Evolutionary conservation across 2,888 invertebrate genomes (phyloP), one percentile per base, ranked within the genome.

Genomic region (Ganaspis brasiliensis): DNA sequence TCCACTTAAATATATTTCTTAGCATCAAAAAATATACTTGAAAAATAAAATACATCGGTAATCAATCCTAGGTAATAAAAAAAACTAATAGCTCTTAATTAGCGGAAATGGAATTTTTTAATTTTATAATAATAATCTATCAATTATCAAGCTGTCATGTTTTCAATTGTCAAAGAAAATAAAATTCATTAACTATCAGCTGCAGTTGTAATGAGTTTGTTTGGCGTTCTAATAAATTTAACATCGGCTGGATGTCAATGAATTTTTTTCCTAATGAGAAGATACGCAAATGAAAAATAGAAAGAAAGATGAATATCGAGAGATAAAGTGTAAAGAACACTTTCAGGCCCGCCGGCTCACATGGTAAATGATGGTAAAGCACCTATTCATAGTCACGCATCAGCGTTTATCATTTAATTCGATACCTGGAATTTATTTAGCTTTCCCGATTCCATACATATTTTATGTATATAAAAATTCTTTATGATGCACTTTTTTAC

Each of bases 301-400:
- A 52, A 52, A 52, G 52, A 52, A 52, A 52, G 52, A 52, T 52
- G 52, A 52, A 52, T 52, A 52, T 52, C 52, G 19, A 19, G 52
- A 52, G 52, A 52, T 52, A 52, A 52, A 16, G 52, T 52, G 16
- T 19, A n/a, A 19, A 63, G 55, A 75, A 75, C 49, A 75, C 57
- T 45, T 71, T 75, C 67, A 67, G 67, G 45, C 67, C 67, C 67
- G 67, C 67, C 40, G 67, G 67, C 67, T 40, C 40, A 67, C 21
- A 63, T 21, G n/a, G 40, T 45, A 67, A 67, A 45, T 24, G 45
- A 8, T 19, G 45, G 24, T 67, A 21, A 21, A 67, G 24, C 67
- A 61, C 37, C 37, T 19, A 61, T 52, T 52, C 52, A 61, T 21
- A 37, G 61, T 19, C 61, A 67, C 21, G 24, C 67, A 45, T 67